These are phyloP conservation scores for Dermochelys coriacea DNA, from an alignment of 2,797 vertebrate species.

Conservation along the genomic window DNA sequence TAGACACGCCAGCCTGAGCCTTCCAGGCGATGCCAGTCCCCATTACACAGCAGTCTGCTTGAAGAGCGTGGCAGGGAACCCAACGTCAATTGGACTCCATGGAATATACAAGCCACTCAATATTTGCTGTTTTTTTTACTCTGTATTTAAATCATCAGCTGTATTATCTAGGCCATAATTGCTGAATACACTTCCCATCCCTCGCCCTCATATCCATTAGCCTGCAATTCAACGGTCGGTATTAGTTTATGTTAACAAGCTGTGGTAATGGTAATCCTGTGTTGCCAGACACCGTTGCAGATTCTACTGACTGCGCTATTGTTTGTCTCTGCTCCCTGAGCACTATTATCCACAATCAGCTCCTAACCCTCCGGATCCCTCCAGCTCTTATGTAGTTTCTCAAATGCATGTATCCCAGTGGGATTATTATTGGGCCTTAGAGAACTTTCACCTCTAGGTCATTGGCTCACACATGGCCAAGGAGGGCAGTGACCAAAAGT, in stretches of 20 bases:
- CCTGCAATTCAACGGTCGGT: slow-evolving; percentile 40
- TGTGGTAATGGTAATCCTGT: slow-evolving; percentile 60
- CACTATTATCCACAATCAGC: fast-evolving
- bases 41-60: background rate
- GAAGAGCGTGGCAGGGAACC: background rate
- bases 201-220: slow-evolving; percentile 56
- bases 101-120: background rate
- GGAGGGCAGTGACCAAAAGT: background rate
- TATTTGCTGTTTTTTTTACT: slow-evolving; percentile 53
- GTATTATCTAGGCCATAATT: slow-evolving; percentile 71
- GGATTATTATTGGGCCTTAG: background rate
- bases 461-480: background rate
- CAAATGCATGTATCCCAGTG: background rate
- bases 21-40: background rate
- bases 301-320: slow-evolving; percentile 59
- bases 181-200: slow-evolving; percentile 69
- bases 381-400: background rate
- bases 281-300: slow-evolving; percentile 10
- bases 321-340: background rate
- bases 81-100: background rate
- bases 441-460: background rate
- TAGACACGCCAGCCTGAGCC: background rate
- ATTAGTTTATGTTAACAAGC: slow-evolving; percentile 76
- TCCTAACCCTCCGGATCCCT: background rate
- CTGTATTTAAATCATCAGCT: slow-evolving; percentile 68